Evolutionary conservation across 2,113 vertebrate species (phyloP).

Genomic region (Peromyscus leucopus): DNA sequence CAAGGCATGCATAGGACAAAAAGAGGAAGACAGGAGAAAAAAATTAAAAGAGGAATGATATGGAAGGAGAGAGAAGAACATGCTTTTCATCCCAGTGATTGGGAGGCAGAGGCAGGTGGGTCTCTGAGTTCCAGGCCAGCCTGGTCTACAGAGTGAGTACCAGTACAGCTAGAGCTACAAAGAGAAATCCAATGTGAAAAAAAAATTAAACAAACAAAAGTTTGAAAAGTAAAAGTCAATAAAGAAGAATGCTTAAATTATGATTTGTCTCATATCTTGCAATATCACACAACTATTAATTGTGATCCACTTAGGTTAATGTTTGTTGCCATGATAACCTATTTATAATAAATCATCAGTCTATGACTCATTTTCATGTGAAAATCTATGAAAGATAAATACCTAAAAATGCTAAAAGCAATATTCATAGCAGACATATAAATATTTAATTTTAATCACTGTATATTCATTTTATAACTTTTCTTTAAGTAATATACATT

Average conservation of each 20-base stretch:
- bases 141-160: too few relatives aligned
- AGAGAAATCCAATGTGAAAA: too few relatives aligned
- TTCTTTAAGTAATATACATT: neutral
- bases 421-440: neutral
- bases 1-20: neutral
- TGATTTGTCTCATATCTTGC: neutral
- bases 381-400: neutral
- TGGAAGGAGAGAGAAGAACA: neutral
- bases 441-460: neutral
- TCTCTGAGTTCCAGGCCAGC: too few relatives aligned
- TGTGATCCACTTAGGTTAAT: neutral
- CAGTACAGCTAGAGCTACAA: too few relatives aligned
- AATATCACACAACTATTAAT: neutral
- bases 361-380: neutral
- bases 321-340: neutral
- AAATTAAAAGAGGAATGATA: neutral
- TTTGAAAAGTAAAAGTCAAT: neutral
- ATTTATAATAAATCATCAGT: neutral
- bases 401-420: neutral
- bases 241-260: neutral
- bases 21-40: neutral
- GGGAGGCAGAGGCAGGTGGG: too few relatives aligned
- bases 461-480: neutral
- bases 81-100: too few relatives aligned
- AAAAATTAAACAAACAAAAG: neutral